Conservation (phyloP, 2,888 invertebrate species). For the Heliconius aoede region DNA sequence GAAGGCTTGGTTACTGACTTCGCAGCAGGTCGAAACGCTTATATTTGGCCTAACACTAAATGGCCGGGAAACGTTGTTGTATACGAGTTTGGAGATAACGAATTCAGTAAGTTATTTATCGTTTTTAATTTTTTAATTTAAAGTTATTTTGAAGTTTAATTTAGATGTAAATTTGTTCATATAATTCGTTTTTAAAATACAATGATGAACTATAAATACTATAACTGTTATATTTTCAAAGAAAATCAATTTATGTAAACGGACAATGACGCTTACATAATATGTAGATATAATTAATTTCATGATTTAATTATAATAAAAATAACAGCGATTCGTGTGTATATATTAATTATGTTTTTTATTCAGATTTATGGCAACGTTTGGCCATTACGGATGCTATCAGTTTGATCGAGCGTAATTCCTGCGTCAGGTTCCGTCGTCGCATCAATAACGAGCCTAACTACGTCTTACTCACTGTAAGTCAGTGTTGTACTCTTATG, state of each 20-base stretch:
- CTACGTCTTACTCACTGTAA: constrained; percentile 71
- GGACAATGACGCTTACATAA: not conserved
- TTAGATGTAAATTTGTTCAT: not conserved
- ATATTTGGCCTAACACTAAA: constrained; percentile 64
- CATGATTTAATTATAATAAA: not conserved
- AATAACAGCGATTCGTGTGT: not conserved
- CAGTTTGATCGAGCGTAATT: constrained; percentile 66
- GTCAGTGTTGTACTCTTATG: constrained; percentile 45
- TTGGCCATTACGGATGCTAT: constrained; percentile 66
- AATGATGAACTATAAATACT: not conserved
- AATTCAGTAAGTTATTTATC: constrained; percentile 63
- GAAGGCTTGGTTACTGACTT: constrained; percentile 64
- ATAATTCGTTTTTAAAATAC: not conserved
- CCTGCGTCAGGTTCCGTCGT: constrained; percentile 74
- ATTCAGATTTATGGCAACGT: constrained; percentile 63
- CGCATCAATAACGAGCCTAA: constrained; percentile 60
- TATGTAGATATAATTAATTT: not conserved
- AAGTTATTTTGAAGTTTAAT: not conserved
- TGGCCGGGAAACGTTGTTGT: constrained; percentile 73
- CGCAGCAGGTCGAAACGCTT: constrained; percentile 66
- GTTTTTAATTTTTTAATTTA: too few species aligned
- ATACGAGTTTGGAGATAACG: constrained; percentile 66
- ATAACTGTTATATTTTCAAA: too few species aligned
- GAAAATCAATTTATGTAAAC: not conserved
- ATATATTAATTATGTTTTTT: not conserved